phyloP scores from a whole-genome alignment of 92 coral and sea anemone species.

The Heliopora coerulea region DNA sequence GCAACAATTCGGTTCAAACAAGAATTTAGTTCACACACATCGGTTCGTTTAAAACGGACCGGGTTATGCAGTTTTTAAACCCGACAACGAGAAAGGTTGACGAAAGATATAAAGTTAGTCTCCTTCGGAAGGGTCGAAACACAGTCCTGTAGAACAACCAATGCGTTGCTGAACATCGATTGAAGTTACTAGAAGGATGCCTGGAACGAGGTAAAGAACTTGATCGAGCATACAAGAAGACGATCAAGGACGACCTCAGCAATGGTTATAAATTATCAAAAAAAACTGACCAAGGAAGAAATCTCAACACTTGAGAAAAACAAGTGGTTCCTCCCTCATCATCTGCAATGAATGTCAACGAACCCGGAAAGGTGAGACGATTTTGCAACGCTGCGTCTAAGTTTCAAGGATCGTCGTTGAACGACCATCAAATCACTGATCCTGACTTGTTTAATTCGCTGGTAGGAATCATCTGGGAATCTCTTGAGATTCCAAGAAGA shows the following conservation, averaged over 20 bases:
- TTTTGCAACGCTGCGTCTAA: constrained; percentile 46
- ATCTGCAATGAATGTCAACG: constrained; percentile 41
- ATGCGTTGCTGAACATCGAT: neutral
- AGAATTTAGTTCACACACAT: constrained; percentile 44
- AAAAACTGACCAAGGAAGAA: constrained; percentile 38
- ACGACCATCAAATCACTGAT: constrained; percentile 1
- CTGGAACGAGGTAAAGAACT: constrained; percentile 1
- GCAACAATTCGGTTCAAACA: too few species aligned
- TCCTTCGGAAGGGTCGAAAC: constrained; percentile 25
- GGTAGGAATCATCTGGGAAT: constrained; percentile 29
- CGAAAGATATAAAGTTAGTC: constrained; percentile 49
- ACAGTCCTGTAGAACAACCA: neutral
- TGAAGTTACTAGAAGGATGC: neutral
- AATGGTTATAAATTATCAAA: constrained; percentile 53
- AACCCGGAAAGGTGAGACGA: constrained; percentile 53
- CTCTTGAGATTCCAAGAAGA: constrained; percentile 46
- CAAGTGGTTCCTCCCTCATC: constrained; percentile 54
- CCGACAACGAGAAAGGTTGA: constrained; percentile 40
- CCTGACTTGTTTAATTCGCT: constrained; percentile 17
- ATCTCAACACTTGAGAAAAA: constrained; percentile 4
- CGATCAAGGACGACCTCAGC: constrained; percentile 47
- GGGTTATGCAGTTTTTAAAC: constrained; percentile 40
- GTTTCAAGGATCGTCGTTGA: neutral
- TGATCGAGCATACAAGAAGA: constrained; percentile 19
- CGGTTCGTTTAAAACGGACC: constrained; percentile 31